Percentiles rank a stretch among this genome's conserved stretches.
These are phyloP conservation scores for Taenioides sp. DNA, from an alignment of 2,797 vertebrate genomes.

Conservation along the genomic window DNA sequence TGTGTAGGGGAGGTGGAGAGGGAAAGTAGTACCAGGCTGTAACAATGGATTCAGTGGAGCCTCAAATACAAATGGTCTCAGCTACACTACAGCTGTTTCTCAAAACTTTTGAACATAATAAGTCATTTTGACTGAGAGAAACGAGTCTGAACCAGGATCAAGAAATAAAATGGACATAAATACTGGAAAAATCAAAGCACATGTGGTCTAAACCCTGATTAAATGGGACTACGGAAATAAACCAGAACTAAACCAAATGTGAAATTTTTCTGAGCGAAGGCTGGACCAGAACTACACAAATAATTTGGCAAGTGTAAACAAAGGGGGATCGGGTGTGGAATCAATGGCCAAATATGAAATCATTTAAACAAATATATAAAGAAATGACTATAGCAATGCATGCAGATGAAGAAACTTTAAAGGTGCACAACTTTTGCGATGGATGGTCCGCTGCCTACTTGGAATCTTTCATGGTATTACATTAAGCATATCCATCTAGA, in stretches of 20 bases:
- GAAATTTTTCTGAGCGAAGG: not conserved
- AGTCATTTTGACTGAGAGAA: not conserved
- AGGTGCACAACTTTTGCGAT: too few species aligned
- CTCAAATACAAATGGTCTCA: not conserved
- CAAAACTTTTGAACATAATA: not conserved
- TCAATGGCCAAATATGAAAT: too few species aligned
- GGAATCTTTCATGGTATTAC: too few species aligned
- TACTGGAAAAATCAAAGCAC: not conserved
- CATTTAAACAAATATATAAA: too few species aligned
- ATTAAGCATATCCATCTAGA: too few species aligned
- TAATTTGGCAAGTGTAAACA: not conserved
- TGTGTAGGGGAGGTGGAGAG: slow-evolving; percentile 16
- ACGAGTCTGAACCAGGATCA: not conserved
- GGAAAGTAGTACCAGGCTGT: slow-evolving; percentile 5
- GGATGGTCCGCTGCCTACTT: too few species aligned
- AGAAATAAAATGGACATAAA: not conserved
- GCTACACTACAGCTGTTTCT: too few species aligned
- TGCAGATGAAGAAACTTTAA: too few species aligned
- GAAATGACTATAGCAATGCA: too few species aligned
- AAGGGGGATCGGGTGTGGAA: too few species aligned
- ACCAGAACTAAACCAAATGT: not conserved
- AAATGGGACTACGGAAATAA: not conserved
- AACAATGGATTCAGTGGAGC: not conserved
- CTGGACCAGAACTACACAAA: not conserved
- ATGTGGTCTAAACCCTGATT: too few species aligned